Percentiles rank a stretch among this genome's conserved stretches.
phyloP scores from a whole-genome alignment of 1,140 invertebrate species.

The Paraescarpia echinospica region DNA sequence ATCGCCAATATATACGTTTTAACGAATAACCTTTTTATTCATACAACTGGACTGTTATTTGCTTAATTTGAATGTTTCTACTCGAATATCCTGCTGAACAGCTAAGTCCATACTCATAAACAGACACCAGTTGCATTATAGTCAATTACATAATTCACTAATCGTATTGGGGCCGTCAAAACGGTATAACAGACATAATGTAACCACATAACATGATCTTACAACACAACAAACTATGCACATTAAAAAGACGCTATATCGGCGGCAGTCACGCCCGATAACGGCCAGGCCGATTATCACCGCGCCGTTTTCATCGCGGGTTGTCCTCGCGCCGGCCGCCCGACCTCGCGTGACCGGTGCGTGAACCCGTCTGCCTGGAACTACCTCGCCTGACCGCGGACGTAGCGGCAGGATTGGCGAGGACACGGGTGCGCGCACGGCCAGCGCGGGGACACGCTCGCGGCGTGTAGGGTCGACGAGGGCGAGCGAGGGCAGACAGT shows the following conservation, averaged over 20 bases:
- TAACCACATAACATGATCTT: neutral
- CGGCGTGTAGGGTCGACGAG: neutral
- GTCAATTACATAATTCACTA: too few relatives aligned
- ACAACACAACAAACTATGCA: neutral
- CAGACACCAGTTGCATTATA: too few relatives aligned
- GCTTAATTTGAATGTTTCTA: neutral
- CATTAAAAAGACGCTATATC: neutral
- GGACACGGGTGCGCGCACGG: neutral
- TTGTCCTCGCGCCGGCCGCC: neutral
- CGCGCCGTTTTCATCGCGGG: neutral
- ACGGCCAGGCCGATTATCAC: neutral
- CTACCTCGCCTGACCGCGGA: neutral
- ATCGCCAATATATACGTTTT: too few relatives aligned
- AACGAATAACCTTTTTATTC: too few relatives aligned
- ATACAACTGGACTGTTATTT: neutral
- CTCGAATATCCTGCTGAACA: neutral
- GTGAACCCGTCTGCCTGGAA: neutral
- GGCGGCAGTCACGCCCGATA: neutral
- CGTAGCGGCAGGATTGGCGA: neutral
- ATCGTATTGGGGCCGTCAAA: too few relatives aligned
- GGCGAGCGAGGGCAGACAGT: neutral
- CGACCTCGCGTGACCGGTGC: neutral
- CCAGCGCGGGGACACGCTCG: neutral
- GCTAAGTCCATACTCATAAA: too few relatives aligned
- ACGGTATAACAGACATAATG: neutral